Conservation (phyloP, 2,113 vertebrate genomes). For the Oophaga pumilio region DNA sequence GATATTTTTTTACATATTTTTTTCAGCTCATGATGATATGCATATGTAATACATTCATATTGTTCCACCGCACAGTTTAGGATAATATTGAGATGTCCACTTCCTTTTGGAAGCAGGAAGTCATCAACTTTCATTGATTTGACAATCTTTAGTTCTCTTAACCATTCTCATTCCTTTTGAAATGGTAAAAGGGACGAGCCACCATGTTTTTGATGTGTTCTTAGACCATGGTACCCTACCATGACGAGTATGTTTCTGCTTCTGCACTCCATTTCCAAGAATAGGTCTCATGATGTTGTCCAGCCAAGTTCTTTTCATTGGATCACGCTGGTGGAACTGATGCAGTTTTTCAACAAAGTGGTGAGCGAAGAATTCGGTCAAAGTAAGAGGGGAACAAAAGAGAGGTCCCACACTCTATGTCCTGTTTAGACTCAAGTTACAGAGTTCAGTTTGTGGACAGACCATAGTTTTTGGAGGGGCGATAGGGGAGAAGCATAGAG, state of each 20-base stretch:
- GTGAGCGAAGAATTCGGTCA: not conserved
- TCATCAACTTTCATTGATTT: not conserved
- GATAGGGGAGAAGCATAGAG: slow-evolving; percentile 39
- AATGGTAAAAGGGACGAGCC: not conserved
- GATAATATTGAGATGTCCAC: not conserved
- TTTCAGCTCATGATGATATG: slow-evolving; percentile 17
- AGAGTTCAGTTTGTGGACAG: slow-evolving; percentile 56
- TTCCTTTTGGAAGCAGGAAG: not conserved
- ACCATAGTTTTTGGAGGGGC: slow-evolving; percentile 16
- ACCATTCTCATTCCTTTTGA: not conserved
- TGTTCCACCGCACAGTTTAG: not conserved
- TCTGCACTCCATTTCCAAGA: not conserved
- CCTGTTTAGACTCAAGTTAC: slow-evolving; percentile 58
- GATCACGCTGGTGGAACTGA: not conserved
- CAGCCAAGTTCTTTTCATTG: not conserved
- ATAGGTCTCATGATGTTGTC: not conserved
- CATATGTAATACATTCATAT: slow-evolving; percentile 29
- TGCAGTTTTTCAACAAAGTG: not conserved
- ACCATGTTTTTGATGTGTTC: not conserved
- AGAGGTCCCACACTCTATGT: slow-evolving; percentile 41
- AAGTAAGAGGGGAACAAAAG: not conserved
- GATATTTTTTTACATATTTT: not conserved
- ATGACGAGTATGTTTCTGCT: not conserved
- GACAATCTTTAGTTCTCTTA: not conserved
- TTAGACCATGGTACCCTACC: not conserved